Conservation (phyloP, 2,797 vertebrate genomes). For the Caiman crocodilus region DNA sequence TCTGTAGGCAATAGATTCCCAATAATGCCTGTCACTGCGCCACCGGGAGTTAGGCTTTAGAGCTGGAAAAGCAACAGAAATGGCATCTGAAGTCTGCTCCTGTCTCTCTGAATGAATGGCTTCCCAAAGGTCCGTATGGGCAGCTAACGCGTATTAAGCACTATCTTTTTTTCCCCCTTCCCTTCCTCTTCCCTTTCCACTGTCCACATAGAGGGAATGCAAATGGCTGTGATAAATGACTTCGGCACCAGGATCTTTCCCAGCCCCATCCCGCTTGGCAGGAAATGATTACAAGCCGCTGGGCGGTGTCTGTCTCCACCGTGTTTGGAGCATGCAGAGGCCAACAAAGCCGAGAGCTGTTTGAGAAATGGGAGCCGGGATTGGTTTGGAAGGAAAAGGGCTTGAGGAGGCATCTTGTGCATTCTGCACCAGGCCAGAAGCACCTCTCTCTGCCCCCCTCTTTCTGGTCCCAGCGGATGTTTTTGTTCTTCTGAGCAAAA, state of each 20-base stretch:
- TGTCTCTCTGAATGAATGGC: background rate
- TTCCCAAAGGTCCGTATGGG: background rate
- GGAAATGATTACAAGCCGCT: background rate
- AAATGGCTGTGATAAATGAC: too few relatives aligned
- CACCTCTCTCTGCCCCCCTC: background rate
- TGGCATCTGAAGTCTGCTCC: accelerated
- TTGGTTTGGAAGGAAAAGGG: background rate
- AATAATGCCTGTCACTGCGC: background rate
- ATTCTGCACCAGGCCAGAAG: too few relatives aligned
- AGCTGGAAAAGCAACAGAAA: accelerated
- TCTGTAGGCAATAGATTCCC: background rate
- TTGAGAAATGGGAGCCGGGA: background rate
- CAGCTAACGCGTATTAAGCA: too few relatives aligned
- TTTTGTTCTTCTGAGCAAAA: background rate
- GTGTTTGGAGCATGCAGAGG: background rate
- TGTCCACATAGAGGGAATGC: accelerated
- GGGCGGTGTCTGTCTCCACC: background rate
- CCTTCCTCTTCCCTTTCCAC: accelerated
- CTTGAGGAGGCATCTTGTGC: background rate
- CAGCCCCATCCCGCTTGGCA: background rate
- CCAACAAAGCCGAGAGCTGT: background rate
- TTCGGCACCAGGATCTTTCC: accelerated
- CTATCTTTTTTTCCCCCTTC: background rate
- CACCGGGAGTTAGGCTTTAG: background rate
- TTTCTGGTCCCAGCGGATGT: background rate